Conservation (phyloP, 2,888 invertebrate genomes). For the Nomada ferruginata region DNA sequence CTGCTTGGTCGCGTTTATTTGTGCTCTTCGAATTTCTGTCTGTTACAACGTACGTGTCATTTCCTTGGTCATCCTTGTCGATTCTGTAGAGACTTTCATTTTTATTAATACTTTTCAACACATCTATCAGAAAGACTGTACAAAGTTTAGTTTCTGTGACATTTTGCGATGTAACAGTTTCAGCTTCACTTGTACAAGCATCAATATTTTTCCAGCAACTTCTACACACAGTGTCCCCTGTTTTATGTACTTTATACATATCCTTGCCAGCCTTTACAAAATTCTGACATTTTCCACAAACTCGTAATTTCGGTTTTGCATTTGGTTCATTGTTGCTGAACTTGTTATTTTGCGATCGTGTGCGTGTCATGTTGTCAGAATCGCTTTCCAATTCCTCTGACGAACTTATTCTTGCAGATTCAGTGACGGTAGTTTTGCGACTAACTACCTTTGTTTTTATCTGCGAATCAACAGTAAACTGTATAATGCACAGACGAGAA, state of each 20-base stretch:
- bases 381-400: conserved; percentile 71
- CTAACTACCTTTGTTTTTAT: conserved; percentile 75
- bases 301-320: conserved; percentile 11
- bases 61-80: conserved; percentile 70
- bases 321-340: not conserved
- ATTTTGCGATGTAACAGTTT: conserved; percentile 19
- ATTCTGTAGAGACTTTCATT: conserved; percentile 61
- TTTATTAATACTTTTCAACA: conserved; percentile 60
- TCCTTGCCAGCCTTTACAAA: conserved; percentile 66
- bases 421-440: conserved; percentile 75
- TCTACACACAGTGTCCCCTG: conserved; percentile 77
- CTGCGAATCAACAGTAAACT: conserved; percentile 59
- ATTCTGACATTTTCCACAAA: conserved; percentile 74
- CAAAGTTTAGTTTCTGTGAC: conserved; percentile 72
- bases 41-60: conserved; percentile 66
- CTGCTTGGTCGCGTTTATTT: conserved; percentile 17
- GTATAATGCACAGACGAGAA: not conserved
- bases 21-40: conserved; percentile 68
- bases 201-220: conserved; percentile 77
- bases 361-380: conserved; percentile 52
- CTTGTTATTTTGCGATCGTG: conserved; percentile 4
- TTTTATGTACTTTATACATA: conserved; percentile 75
- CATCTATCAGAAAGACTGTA: conserved; percentile 79
- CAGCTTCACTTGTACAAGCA: conserved; percentile 56
- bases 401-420: conserved; percentile 58